Evolutionary conservation across 2,888 invertebrate species (phyloP).

Genomic region (Rugalucina vietnamica): DNA sequence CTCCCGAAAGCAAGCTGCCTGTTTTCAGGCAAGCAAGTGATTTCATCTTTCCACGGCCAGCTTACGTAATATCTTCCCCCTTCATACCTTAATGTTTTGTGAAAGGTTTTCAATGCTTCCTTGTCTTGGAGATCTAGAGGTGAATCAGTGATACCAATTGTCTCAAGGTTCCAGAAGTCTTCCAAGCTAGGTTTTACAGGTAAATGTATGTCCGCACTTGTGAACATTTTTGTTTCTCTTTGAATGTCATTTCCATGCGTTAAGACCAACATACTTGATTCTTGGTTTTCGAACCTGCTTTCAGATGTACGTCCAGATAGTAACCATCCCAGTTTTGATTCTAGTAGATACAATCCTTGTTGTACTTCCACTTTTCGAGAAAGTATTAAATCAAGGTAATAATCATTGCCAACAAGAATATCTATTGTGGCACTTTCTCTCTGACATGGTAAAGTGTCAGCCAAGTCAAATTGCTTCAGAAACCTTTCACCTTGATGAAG

Average conservation of each 20-base stretch:
- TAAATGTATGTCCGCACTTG: background rate
- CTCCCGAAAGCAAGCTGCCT: slow-evolving; percentile 26
- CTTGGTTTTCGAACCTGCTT: background rate
- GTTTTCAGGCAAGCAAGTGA: slow-evolving; percentile 23
- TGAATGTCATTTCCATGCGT: background rate
- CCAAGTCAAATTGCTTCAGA: background rate
- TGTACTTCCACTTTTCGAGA: slow-evolving; percentile 2
- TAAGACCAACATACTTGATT: slow-evolving; percentile 8
- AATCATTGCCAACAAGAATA: slow-evolving; percentile 7
- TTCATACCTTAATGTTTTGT: slow-evolving; percentile 26
- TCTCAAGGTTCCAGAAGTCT: slow-evolving; percentile 37
- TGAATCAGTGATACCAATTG: slow-evolving; percentile 28
- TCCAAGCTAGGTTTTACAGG: slow-evolving; percentile 32
- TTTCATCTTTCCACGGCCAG: slow-evolving; percentile 42
- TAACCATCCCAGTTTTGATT: slow-evolving; percentile 20
- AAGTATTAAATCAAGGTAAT: slow-evolving; percentile 14
- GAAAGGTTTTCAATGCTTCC: slow-evolving; percentile 18
- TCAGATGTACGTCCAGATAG: slow-evolving; percentile 9
- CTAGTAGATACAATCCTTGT: slow-evolving; percentile 17
- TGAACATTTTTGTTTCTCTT: background rate
- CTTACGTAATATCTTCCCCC: slow-evolving; percentile 27
- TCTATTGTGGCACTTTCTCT: background rate
- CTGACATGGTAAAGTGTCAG: background rate
- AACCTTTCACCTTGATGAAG: background rate
- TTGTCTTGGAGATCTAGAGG: background rate